A percentile compares a stretch with the other conserved stretches of the same genome.
Conservation (phyloP, 2,888 invertebrate genomes). For the Argyra leucocephala region DNA sequence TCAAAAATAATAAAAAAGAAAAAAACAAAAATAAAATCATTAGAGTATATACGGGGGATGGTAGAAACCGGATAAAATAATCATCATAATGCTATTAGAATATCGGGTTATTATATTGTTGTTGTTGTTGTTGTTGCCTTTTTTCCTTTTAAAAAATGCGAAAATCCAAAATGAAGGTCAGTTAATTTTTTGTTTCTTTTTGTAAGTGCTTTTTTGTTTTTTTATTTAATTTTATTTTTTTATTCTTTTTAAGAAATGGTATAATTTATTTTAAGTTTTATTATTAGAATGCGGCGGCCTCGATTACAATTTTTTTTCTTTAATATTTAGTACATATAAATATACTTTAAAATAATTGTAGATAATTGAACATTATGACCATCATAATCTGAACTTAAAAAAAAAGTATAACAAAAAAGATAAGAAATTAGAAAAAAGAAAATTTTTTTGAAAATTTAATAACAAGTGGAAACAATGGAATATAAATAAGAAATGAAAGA, state of each 20-base stretch:
- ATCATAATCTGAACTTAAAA: too few relatives aligned
- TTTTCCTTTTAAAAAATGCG: not conserved
- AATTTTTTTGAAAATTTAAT: too few relatives aligned
- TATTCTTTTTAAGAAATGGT: not conserved
- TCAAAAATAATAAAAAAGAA: not conserved
- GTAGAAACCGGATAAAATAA: not conserved
- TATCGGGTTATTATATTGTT: not conserved
- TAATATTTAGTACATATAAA: too few relatives aligned
- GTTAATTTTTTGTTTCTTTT: not conserved
- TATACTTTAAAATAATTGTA: too few relatives aligned
- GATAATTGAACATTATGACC: too few relatives aligned
- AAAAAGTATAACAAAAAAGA: too few relatives aligned
- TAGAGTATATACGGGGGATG: not conserved
- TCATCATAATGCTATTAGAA: not conserved
- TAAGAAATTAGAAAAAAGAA: too few relatives aligned
- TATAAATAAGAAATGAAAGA: too few relatives aligned
- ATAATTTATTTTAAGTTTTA: too few relatives aligned
- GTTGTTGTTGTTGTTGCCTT: not conserved
- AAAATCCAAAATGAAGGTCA: conserved; percentile 6
- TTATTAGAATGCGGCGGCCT: too few relatives aligned
- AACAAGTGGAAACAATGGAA: too few relatives aligned
- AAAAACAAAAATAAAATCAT: not conserved
- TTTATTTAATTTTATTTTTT: not conserved
- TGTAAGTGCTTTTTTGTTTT: not conserved
- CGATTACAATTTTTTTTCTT: too few relatives aligned